Evolutionary conservation across 2,888 invertebrate genomes (phyloP).

Genomic region (Masnerella sp.): DNA sequence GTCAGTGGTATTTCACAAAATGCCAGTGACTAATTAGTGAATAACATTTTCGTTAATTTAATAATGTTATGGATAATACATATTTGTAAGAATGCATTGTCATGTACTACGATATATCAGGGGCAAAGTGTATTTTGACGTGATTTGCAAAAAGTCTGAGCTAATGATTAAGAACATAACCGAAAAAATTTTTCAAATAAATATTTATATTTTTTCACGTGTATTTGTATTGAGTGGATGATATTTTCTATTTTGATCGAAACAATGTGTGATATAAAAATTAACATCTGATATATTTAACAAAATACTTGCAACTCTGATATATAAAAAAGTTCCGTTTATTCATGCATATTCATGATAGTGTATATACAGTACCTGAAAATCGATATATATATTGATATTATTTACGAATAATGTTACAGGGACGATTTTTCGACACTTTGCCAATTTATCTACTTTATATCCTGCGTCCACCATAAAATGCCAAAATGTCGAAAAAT

Average conservation of each 20-base stretch:
- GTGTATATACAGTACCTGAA: constrained; percentile 78
- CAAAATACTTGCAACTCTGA: constrained; percentile 22
- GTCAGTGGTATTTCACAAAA: constrained; percentile 41
- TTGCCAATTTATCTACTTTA: constrained; percentile 30
- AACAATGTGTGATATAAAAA: neutral
- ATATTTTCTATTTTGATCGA: no score
- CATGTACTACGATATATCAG: constrained; percentile 38
- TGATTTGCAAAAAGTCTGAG: neutral
- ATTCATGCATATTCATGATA: constrained; percentile 70
- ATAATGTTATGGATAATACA: constrained; percentile 39
- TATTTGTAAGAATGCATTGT: constrained; percentile 56
- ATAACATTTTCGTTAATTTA: constrained; percentile 40
- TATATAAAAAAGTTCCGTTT: constrained; percentile 67
- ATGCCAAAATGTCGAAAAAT: constrained; percentile 14
- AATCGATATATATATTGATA: constrained; percentile 67
- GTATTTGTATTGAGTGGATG: no score
- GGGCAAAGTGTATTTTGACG: constrained; percentile 9
- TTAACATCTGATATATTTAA: neutral
- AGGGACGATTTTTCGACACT: constrained; percentile 4
- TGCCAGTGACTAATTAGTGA: constrained; percentile 45
- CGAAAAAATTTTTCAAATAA: no score
- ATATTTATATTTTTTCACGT: neutral
- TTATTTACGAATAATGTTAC: constrained; percentile 59
- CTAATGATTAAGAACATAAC: no score
- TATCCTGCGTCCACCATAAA: constrained; percentile 23